Conservation (phyloP, 2,113 vertebrate genomes). For the Microcebus tavaratra region DNA sequence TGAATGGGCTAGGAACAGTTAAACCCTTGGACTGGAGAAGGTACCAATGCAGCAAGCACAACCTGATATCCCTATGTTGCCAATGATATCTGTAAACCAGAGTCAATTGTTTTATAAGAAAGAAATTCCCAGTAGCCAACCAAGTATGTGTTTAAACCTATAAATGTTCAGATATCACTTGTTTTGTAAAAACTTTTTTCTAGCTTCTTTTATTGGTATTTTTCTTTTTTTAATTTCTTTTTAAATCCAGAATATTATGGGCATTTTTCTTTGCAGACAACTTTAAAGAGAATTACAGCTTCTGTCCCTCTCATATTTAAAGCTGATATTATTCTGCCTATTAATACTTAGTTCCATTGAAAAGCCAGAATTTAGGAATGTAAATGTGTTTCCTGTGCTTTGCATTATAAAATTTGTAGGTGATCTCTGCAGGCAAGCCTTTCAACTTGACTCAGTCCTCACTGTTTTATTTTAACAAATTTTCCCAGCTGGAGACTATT, state of each 20-base stretch:
- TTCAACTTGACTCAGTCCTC: constrained; percentile 27
- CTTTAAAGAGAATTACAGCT: constrained; percentile 28
- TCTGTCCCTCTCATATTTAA: constrained; percentile 49
- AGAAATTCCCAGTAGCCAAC: neutral
- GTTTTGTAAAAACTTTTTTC: neutral
- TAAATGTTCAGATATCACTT: constrained; percentile 15
- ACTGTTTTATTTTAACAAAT: constrained; percentile 40
- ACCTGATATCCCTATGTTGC: accelerated
- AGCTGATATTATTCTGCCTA: constrained; percentile 60
- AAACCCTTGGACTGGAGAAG: neutral
- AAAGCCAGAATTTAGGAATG: constrained; percentile 36
- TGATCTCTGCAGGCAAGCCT: constrained; percentile 31
- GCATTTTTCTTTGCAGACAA: constrained; percentile 10
- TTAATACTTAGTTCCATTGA: constrained; percentile 21
- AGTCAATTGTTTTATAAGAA: constrained; percentile 52
- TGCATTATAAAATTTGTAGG: constrained; percentile 1
- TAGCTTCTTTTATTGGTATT: neutral
- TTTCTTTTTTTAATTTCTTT: neutral
- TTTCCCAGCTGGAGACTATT: constrained; percentile 38
- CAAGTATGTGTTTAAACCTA: constrained; percentile 21
- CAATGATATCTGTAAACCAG: neutral
- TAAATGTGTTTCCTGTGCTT: constrained; percentile 20
- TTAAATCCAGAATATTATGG: too few relatives aligned
- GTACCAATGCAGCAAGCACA: neutral
- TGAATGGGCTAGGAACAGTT: neutral